Percentiles rank a stretch among this genome's conserved stretches.
Conservation (phyloP, 2,888 invertebrate genomes). For the Pyralis farinalis region DNA sequence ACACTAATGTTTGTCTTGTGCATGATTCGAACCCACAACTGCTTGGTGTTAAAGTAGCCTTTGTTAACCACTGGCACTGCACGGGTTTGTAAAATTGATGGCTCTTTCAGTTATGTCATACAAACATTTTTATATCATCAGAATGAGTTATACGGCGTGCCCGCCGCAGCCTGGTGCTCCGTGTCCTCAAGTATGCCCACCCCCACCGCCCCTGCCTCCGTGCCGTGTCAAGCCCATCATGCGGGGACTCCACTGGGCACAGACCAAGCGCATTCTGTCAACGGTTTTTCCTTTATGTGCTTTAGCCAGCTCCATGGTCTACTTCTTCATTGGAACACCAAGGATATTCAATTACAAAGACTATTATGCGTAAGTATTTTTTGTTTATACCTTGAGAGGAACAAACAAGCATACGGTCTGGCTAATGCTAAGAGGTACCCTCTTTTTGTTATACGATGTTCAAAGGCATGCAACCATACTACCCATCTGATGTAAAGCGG, state of each 20-base stretch:
- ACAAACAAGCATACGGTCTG: too few species aligned
- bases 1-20: too few species aligned
- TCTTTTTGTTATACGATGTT: too few species aligned
- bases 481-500: too few species aligned
- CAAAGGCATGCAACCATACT: too few species aligned
- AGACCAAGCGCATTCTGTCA: constrained; percentile 81
- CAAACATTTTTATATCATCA: constrained; percentile 13
- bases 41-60: too few species aligned
- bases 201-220: constrained; percentile 40
- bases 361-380: constrained; percentile 86
- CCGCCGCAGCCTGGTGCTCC: constrained; percentile 42
- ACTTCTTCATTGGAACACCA: constrained; percentile 71
- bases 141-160: constrained; percentile 31
- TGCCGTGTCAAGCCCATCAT: constrained; percentile 81
- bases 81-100: too few species aligned
- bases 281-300: constrained; percentile 61
- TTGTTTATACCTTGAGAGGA: too few species aligned
- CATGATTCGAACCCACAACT: too few species aligned
- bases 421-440: too few species aligned
- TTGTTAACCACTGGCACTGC: too few species aligned
- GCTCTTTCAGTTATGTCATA: too few species aligned
- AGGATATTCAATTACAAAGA: constrained; percentile 84
- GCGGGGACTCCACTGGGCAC: constrained; percentile 83
- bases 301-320: constrained; percentile 58
- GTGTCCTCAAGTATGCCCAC: constrained; percentile 45